Conservation (phyloP, 1,140 invertebrate genomes). For the Antheraea mylitta region DNA sequence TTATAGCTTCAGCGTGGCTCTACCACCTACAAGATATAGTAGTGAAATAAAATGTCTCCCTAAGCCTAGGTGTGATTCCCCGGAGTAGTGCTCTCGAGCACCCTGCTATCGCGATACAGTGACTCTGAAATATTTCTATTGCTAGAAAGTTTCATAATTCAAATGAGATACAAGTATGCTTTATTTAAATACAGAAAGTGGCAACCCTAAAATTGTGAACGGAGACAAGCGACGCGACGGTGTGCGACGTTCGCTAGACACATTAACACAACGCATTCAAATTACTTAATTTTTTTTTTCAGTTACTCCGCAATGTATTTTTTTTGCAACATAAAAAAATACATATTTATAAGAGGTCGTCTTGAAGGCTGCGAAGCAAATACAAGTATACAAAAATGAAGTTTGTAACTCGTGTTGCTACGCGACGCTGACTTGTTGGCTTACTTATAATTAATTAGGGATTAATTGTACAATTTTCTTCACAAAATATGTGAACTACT, state of each 20-base stretch:
- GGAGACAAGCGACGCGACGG: background rate
- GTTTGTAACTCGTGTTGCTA: background rate
- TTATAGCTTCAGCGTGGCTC: too few species aligned
- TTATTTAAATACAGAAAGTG: background rate
- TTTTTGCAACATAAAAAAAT: constrained; percentile 2
- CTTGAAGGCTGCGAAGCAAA: background rate
- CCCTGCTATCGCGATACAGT: too few species aligned
- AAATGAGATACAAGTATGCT: background rate
- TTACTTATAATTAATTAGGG: too few species aligned
- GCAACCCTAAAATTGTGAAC: background rate
- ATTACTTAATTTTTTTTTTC: background rate
- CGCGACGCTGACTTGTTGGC: background rate
- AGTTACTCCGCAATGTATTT: background rate
- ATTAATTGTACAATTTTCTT: too few species aligned
- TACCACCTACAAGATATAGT: too few species aligned
- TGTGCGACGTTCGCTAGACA: background rate
- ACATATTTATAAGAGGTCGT: constrained; percentile 2
- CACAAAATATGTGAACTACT: too few species aligned
- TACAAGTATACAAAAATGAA: background rate
- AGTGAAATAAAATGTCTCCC: too few species aligned
- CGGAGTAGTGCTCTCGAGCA: too few species aligned
- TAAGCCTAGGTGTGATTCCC: too few species aligned
- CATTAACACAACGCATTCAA: background rate
- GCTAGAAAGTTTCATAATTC: too few species aligned
- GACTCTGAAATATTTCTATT: too few species aligned